Conservation (phyloP, 2,113 vertebrate genomes). For the Scalopus aquaticus region DNA sequence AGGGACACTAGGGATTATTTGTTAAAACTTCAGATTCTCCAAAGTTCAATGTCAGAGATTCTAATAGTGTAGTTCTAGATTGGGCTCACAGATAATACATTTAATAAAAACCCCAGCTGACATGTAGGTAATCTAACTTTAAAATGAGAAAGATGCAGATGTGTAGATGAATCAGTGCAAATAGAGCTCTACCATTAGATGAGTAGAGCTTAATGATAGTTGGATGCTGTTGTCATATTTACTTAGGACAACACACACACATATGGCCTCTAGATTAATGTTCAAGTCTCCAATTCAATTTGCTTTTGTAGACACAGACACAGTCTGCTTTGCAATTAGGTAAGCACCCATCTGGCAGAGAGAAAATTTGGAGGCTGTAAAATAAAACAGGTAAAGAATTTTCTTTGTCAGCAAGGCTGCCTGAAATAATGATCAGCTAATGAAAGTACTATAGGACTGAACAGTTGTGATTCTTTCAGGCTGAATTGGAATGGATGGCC, state of each 20-base stretch:
- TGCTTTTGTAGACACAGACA: conserved; percentile 70
- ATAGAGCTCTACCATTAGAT: background rate
- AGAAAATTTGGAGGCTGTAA: conserved; percentile 66
- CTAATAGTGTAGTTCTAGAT: background rate
- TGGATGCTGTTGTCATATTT: conserved; percentile 67
- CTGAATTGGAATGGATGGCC: conserved; percentile 57
- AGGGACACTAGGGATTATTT: background rate
- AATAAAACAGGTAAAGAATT: conserved; percentile 76
- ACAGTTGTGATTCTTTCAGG: conserved; percentile 40
- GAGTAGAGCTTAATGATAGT: conserved; percentile 35
- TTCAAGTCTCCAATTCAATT: conserved; percentile 70
- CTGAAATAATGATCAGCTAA: conserved; percentile 71
- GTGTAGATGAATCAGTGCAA: background rate
- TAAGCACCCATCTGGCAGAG: conserved; percentile 74
- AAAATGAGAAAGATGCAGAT: background rate
- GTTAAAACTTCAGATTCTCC: background rate
- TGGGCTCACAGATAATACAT: background rate
- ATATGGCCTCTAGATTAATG: conserved; percentile 74
- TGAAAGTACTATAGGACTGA: conserved; percentile 45
- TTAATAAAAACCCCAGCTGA: background rate
- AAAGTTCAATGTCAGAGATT: background rate
- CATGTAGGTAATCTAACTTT: background rate
- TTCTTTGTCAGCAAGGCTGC: conserved; percentile 71
- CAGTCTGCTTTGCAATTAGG: conserved; percentile 77
- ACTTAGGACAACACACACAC: conserved; percentile 62